Conservation (phyloP, 2,888 invertebrate genomes). For the Platynereis dumerilii region DNA sequence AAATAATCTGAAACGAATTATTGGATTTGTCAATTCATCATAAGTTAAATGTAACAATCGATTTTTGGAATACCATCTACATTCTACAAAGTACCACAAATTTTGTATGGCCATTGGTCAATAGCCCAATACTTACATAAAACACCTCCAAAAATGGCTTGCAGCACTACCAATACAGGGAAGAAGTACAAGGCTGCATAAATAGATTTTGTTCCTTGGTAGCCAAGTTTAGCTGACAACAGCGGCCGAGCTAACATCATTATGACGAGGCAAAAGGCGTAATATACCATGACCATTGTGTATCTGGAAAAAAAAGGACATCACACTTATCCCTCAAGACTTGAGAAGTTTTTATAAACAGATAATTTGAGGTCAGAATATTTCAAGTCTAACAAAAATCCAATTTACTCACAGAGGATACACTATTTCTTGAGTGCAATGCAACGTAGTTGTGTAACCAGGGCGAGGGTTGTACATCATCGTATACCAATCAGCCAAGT, state of each 20-base stretch:
- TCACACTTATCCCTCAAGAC: no score
- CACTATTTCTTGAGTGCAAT: conserved; percentile 97
- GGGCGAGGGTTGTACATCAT: conserved; percentile 92
- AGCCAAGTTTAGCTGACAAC: conserved; percentile 68
- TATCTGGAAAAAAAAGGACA: conserved; percentile 72
- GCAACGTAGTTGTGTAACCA: conserved; percentile 84
- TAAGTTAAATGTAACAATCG: neutral
- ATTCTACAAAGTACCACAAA: no score
- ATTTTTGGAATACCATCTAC: no score
- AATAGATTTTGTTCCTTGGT: conserved; percentile 70
- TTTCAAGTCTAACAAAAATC: no score
- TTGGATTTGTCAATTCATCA: neutral
- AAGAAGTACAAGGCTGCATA: conserved; percentile 95
- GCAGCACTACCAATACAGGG: conserved; percentile 83
- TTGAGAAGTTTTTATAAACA: no score
- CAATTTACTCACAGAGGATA: conserved; percentile 89
- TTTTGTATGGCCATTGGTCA: no score
- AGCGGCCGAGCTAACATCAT: conserved; percentile 82
- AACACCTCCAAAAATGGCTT: conserved; percentile 88
- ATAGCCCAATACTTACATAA: conserved; percentile 74
- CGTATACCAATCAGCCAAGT: conserved; percentile 96
- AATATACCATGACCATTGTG: conserved; percentile 89
- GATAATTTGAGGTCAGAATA: no score
- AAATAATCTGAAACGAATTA: conserved; percentile 79
- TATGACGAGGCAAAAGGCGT: conserved; percentile 79